These are phyloP conservation scores for Amiota mariae DNA, from an alignment of 2,888 invertebrate species.

Conservation along the genomic window DNA sequence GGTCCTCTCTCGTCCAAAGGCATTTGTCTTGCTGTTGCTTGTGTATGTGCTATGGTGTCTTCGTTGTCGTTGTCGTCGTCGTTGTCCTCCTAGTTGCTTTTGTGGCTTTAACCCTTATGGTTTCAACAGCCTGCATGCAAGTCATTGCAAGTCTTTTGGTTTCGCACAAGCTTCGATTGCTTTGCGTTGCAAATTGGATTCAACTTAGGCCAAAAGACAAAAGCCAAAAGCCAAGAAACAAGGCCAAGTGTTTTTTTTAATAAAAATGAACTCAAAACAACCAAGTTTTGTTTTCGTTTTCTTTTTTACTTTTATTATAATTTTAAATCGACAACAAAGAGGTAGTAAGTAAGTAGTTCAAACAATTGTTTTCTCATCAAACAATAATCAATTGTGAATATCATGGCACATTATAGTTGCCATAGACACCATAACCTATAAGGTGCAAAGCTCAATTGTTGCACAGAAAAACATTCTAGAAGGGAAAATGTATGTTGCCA, in stretches of 20 bases:
- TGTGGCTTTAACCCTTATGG: constrained; percentile 21
- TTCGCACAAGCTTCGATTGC: background rate
- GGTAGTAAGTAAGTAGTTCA: too few species aligned
- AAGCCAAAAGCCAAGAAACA: background rate
- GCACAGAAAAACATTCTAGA: too few species aligned
- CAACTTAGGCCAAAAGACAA: background rate
- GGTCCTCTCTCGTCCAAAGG: constrained; percentile 3
- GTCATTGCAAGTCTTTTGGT: constrained; percentile 49
- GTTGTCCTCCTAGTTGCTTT: too few species aligned
- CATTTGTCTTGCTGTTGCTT: constrained; percentile 33
- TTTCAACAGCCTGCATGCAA: constrained; percentile 40
- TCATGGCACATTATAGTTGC: too few species aligned
- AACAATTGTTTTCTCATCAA: background rate
- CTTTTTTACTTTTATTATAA: too few species aligned
- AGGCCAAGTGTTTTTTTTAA: background rate
- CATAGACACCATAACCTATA: too few species aligned
- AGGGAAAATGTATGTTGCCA: too few species aligned
- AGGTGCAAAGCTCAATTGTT: too few species aligned
- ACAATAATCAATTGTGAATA: constrained; percentile 17
- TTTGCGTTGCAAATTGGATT: background rate
- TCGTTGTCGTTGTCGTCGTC: constrained; percentile 23
- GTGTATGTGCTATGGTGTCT: constrained; percentile 35
- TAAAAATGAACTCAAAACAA: background rate
- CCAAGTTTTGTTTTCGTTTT: background rate
- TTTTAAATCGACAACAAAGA: too few species aligned